Percentiles rank a stretch among this genome's conserved stretches.
Conservation (phyloP, 2,888 invertebrate species). For the Cerastis rubricosa region DNA sequence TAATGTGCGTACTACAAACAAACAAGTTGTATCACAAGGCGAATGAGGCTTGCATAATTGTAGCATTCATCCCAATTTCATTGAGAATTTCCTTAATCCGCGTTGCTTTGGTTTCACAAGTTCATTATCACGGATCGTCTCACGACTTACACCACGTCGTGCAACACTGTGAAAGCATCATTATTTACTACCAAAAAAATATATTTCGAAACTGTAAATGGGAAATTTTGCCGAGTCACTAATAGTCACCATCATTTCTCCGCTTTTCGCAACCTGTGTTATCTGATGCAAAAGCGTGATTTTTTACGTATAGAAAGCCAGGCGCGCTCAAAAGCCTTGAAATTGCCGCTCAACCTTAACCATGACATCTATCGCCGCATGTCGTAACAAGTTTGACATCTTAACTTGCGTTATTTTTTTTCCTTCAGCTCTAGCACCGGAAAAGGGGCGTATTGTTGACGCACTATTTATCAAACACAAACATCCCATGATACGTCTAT, state of each 20-base stretch:
- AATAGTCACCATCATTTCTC: constrained; percentile 36
- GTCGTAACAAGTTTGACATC: constrained; percentile 69
- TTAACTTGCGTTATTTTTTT: constrained; percentile 63
- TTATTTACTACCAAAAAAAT: constrained; percentile 11
- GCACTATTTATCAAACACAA: constrained; percentile 84
- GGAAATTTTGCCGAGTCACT: constrained; percentile 17
- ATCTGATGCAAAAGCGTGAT: constrained; percentile 19
- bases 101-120: constrained; percentile 57
- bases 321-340: constrained; percentile 62
- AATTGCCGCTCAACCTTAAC: constrained; percentile 70
- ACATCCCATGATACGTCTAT: constrained; percentile 86
- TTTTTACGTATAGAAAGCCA: constrained; percentile 6
- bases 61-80: constrained; percentile 70
- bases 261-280: constrained; percentile 1
- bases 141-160: constrained; percentile 46
- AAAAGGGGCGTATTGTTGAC: constrained; percentile 86
- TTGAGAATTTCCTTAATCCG: constrained; percentile 70
- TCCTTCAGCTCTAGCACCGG: constrained; percentile 67
- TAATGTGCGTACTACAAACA: constrained; percentile 61
- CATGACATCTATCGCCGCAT: constrained; percentile 64
- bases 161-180: constrained; percentile 36
- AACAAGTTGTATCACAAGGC: constrained; percentile 63
- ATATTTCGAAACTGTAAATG: constrained; percentile 24
- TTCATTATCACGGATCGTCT: constrained; percentile 43
- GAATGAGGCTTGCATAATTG: constrained; percentile 72